Evolutionary conservation across 2,888 invertebrate genomes (phyloP).

Genomic region (Drosophila silvestris): DNA sequence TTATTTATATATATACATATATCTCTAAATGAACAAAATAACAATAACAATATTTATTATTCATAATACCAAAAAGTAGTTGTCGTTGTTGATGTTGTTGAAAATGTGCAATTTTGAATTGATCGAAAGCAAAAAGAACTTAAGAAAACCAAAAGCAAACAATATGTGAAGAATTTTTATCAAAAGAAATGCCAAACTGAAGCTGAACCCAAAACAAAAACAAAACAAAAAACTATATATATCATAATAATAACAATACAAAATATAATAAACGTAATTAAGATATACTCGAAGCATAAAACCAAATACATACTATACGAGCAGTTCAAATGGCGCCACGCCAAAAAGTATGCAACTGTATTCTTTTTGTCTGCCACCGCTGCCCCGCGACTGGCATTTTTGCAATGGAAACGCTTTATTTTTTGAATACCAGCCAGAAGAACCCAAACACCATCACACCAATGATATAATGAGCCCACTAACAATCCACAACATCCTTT

Average conservation of each 20-base stretch:
- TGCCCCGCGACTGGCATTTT: slow-evolving; percentile 48
- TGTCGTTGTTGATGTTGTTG: slow-evolving; percentile 85
- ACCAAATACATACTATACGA: slow-evolving; percentile 32
- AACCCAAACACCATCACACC: slow-evolving; percentile 49
- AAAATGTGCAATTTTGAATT: slow-evolving; percentile 84
- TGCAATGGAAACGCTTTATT: slow-evolving; percentile 65
- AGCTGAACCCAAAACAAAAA: slow-evolving; percentile 58
- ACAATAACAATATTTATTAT: slow-evolving; percentile 74
- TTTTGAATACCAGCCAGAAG: slow-evolving; percentile 58
- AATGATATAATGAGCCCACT: slow-evolving; percentile 33
- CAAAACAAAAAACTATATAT: slow-evolving; percentile 26
- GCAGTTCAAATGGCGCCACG: slow-evolving; percentile 42
- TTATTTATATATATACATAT: slow-evolving; percentile 39
- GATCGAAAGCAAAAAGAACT: slow-evolving; percentile 68
- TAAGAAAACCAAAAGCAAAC: slow-evolving; percentile 41
- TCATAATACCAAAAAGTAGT: slow-evolving; percentile 82
- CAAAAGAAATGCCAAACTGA: slow-evolving; percentile 61
- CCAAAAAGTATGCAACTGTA: slow-evolving; percentile 51
- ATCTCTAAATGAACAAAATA: slow-evolving; percentile 54
- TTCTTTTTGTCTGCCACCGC: slow-evolving; percentile 57
- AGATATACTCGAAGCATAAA: slow-evolving; percentile 51
- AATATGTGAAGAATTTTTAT: slow-evolving; percentile 65
- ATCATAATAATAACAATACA: slow-evolving; percentile 15
- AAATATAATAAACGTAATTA: slow-evolving; percentile 36
- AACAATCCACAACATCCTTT: slow-evolving; percentile 26